Conservation (phyloP, 2,797 vertebrate genomes). For the Syndactyla subalaris region DNA sequence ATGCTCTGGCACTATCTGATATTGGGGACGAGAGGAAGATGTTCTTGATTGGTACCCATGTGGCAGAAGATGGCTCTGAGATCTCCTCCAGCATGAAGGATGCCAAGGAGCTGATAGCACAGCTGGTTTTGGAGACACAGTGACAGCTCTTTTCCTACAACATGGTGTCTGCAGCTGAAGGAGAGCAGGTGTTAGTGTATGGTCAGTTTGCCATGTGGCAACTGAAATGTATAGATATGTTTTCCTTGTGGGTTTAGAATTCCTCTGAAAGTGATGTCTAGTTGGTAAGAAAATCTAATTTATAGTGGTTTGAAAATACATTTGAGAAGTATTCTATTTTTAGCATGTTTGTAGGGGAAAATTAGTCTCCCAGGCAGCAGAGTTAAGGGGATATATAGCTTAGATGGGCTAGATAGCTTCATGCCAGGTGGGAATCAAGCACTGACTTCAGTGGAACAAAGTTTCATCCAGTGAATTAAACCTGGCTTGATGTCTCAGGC, state of each 20-base stretch:
- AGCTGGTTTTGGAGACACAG: constrained; percentile 79
- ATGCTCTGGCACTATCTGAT: constrained; percentile 83
- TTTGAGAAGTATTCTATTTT: constrained; percentile 34
- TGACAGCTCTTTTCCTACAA: constrained; percentile 32
- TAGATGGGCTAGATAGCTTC: background rate
- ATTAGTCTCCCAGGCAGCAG: background rate
- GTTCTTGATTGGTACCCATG: constrained; percentile 89
- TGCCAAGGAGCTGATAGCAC: constrained; percentile 86
- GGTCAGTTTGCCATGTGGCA: background rate
- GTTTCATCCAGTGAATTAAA: background rate
- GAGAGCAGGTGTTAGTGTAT: background rate
- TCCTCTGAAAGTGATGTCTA: constrained; percentile 8
- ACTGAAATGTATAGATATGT: constrained; percentile 34
- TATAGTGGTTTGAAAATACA: constrained; percentile 35
- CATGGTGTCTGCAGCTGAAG: background rate
- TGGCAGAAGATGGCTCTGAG: constrained; percentile 76
- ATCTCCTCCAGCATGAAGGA: constrained; percentile 83
- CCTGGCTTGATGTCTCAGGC: background rate
- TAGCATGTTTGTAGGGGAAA: background rate
- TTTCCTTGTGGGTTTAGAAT: constrained; percentile 1
- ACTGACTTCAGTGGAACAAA: background rate
- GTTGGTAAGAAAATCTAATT: constrained; percentile 12
- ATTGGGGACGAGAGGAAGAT: constrained; percentile 84
- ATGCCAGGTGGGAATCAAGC: background rate
- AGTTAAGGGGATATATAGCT: background rate